Evolutionary conservation across 2,797 vertebrate genomes (phyloP).

Genomic region (Aratinga solstitialis): DNA sequence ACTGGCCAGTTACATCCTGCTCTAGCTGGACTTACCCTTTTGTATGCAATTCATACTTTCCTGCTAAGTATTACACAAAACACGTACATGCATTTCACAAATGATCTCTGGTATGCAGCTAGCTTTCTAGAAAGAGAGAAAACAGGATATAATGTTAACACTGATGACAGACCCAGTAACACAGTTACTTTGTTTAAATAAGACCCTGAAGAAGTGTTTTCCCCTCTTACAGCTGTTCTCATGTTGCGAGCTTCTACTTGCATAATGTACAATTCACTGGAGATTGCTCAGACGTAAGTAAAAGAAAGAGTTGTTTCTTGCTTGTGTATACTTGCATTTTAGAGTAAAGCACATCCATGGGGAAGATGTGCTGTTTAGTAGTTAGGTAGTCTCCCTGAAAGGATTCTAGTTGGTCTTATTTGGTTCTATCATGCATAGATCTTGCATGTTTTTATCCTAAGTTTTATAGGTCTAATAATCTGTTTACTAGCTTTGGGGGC

Average conservation of each 20-base stretch:
- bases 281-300: neutral
- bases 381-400: neutral
- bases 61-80: neutral
- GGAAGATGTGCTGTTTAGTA: neutral
- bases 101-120: neutral
- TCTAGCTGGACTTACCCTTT: neutral
- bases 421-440: neutral
- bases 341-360: neutral
- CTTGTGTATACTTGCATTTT: neutral
- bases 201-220: neutral
- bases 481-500: neutral
- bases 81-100: neutral
- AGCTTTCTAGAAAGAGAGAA: neutral
- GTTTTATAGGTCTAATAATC: neutral
- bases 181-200: slow-evolving; percentile 47
- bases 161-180: slow-evolving; percentile 16
- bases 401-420: neutral
- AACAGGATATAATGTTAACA: neutral
- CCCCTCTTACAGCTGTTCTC: neutral
- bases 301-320: neutral
- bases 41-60: neutral
- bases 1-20: neutral
- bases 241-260: slow-evolving; percentile 12
- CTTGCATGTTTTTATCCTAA: neutral
- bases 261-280: neutral